Evolutionary conservation across 2,888 invertebrate genomes (phyloP).

Genomic region (Melanostoma mellinum): DNA sequence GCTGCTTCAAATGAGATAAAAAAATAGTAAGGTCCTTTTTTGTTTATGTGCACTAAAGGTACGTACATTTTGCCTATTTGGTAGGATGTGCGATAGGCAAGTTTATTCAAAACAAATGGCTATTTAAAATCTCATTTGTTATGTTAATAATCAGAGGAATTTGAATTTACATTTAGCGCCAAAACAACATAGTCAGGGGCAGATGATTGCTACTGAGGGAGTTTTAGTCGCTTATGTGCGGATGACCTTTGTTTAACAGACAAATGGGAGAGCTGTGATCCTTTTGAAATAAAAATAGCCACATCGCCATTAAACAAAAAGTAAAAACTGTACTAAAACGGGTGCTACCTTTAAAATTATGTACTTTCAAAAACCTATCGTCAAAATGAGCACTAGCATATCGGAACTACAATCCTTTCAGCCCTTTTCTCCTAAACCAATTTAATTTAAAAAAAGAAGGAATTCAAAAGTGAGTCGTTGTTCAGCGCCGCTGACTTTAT

Average conservation of each 20-base stretch:
- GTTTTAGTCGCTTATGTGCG: too few relatives aligned
- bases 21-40: slow-evolving; percentile 21
- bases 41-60: slow-evolving; percentile 34
- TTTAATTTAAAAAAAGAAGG: background rate
- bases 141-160: slow-evolving; percentile 34
- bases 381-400: too few relatives aligned
- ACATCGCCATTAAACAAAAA: too few relatives aligned
- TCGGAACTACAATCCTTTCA: too few relatives aligned
- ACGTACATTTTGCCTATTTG: background rate
- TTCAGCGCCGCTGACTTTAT: slow-evolving; percentile 27
- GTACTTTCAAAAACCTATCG: too few relatives aligned
- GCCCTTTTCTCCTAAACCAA: too few relatives aligned
- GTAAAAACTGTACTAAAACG: too few relatives aligned
- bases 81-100: background rate
- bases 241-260: too few relatives aligned
- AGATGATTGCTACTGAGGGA: too few relatives aligned
- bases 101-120: slow-evolving; percentile 28
- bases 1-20: slow-evolving; percentile 57
- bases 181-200: background rate
- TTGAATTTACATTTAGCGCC: slow-evolving; percentile 32
- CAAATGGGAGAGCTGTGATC: too few relatives aligned
- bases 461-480: background rate
- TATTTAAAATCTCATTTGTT: slow-evolving; percentile 52
- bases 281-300: too few relatives aligned
- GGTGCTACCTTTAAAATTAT: too few relatives aligned